Conservation (phyloP, 2,113 vertebrate genomes). For the Centrocercus urophasianus region DNA sequence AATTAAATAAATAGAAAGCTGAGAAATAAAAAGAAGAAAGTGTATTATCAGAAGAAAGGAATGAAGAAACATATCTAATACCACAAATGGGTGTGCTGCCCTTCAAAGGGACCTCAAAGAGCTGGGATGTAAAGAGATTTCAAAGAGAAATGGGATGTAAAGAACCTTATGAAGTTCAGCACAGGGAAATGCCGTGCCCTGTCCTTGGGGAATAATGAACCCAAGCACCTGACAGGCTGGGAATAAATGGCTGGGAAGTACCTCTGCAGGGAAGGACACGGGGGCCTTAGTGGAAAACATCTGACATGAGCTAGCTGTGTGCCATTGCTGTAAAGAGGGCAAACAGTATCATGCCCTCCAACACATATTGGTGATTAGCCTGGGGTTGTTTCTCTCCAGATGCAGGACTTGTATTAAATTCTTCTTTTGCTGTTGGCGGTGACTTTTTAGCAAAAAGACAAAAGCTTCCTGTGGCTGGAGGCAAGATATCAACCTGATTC, state of each 20-base stretch:
- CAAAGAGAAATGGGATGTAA: not conserved
- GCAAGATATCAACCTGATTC: not conserved
- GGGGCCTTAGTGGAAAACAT: not conserved
- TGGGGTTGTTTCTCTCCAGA: rapidly evolving
- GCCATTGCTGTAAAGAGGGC: not conserved
- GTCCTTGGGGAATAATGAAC: not conserved
- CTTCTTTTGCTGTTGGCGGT: not conserved
- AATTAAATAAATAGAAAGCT: rapidly evolving
- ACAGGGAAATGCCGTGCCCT: not conserved
- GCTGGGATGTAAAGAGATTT: not conserved
- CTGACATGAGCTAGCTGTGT: not conserved
- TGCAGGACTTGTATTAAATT: not conserved
- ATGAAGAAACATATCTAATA: not conserved
- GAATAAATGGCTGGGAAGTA: not conserved
- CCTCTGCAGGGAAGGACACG: not conserved
- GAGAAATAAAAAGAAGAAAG: not conserved
- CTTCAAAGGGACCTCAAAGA: not conserved
- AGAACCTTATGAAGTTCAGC: not conserved
- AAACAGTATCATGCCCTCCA: not conserved
- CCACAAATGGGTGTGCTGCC: not conserved
- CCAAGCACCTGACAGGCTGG: not conserved
- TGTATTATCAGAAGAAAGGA: not conserved
- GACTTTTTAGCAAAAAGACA: not conserved
- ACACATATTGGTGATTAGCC: not conserved
- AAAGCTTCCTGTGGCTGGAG: not conserved